Conservation (phyloP, 2,113 vertebrate genomes). For the Fukomys damarensis region DNA sequence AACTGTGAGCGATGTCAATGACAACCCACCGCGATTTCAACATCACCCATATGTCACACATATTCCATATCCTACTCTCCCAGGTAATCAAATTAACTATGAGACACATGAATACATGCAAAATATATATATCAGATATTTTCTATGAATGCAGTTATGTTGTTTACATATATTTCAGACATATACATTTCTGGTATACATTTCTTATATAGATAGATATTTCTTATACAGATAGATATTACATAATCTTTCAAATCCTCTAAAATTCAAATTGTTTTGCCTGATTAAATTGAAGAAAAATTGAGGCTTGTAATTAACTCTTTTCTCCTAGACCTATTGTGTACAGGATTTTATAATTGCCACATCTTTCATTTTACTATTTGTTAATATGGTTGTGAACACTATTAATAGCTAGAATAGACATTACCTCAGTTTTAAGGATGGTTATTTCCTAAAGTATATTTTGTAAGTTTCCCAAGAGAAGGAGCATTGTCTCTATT, state of each 20-base stretch:
- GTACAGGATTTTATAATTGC: neutral
- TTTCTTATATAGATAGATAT: neutral
- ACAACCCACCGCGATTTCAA: constrained; percentile 97
- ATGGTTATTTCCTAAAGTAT: neutral
- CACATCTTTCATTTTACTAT: neutral
- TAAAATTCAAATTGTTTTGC: neutral
- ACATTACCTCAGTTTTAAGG: neutral
- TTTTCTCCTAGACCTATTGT: neutral
- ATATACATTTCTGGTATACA: neutral
- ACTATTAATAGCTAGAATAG: neutral
- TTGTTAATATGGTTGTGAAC: neutral
- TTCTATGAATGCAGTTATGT: neutral
- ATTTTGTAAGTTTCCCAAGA: neutral
- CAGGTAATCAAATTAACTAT: constrained; percentile 87
- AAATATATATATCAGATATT: neutral
- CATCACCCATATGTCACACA: constrained; percentile 99
- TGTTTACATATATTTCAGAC: neutral
- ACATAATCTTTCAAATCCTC: neutral
- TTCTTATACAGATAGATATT: neutral
- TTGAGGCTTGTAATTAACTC: neutral
- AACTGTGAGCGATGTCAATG: constrained; percentile 93
- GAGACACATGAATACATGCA: neutral
- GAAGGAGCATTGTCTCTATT: neutral
- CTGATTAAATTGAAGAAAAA: neutral
- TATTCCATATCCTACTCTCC: constrained; percentile 90